Percentiles rank a stretch among this genome's conserved stretches.
Conservation (phyloP, 1,140 invertebrate genomes). For the Telenomus remus region DNA sequence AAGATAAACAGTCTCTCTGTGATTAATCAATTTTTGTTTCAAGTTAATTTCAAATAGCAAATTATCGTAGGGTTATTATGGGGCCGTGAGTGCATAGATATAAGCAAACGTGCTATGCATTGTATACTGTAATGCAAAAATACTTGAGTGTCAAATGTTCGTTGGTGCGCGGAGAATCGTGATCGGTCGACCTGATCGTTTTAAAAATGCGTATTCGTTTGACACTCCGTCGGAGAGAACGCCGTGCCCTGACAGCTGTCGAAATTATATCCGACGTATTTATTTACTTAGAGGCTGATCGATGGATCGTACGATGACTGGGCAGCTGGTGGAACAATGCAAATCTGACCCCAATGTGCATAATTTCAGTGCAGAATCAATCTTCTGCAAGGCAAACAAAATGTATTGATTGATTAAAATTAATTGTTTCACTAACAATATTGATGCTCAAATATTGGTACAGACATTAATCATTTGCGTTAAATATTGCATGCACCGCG, state of each 20-base stretch:
- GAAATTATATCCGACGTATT: slow-evolving; percentile 45
- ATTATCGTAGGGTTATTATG: slow-evolving; percentile 24
- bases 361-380: slow-evolving; percentile 3
- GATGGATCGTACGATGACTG: slow-evolving; percentile 37
- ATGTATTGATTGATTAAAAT: too few species aligned
- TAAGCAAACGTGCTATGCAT: slow-evolving; percentile 10
- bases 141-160: slow-evolving; percentile 37
- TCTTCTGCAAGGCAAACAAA: background rate
- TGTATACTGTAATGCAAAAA: slow-evolving; percentile 25
- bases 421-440: too few species aligned
- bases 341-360: slow-evolving; percentile 18
- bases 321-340: slow-evolving; percentile 45
- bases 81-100: slow-evolving; percentile 12
- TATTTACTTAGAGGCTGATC: slow-evolving; percentile 39
- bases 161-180: slow-evolving; percentile 26
- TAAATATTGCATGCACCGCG: too few species aligned
- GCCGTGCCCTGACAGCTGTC: slow-evolving; percentile 45
- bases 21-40: slow-evolving; percentile 41
- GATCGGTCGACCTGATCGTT: slow-evolving; percentile 26
- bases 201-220: slow-evolving; percentile 42
- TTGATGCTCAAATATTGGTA: too few species aligned
- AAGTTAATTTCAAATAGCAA: slow-evolving; percentile 34
- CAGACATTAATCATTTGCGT: too few species aligned
- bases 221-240: slow-evolving; percentile 29
- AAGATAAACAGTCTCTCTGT: background rate